Percentiles rank a stretch among this genome's conserved stretches.
Evolutionary conservation across 2,797 vertebrate genomes (phyloP).

Genomic region (Acanthurus lineatus): DNA sequence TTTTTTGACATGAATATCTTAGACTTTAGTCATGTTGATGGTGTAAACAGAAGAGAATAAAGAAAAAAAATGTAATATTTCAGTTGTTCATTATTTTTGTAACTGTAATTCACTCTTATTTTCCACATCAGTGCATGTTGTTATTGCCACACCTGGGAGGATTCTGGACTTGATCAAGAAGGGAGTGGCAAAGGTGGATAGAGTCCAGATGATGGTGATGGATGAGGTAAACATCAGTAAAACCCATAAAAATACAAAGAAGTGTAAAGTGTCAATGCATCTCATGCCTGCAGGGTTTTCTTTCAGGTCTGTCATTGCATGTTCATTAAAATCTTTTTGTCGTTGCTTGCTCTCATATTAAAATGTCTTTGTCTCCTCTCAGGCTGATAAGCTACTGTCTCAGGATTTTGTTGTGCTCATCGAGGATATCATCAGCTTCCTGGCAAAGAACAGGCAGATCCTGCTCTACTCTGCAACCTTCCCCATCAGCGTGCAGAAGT

Average conservation of each 20-base stretch:
- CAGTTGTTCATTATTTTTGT: not conserved
- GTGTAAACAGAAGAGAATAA: not conserved
- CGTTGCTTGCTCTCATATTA: not conserved
- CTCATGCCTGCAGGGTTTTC: too few species aligned
- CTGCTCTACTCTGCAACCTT: slow-evolving; percentile 90
- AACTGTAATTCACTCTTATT: not conserved
- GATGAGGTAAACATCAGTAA: slow-evolving; percentile 83
- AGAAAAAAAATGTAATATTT: not conserved
- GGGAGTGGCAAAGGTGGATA: slow-evolving; percentile 87
- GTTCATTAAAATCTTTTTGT: not conserved
- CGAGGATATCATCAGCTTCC: slow-evolving; percentile 89
- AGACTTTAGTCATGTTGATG: not conserved
- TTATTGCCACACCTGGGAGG: slow-evolving; percentile 89
- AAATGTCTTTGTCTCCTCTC: slow-evolving; percentile 13
- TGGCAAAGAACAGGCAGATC: slow-evolving; percentile 88
- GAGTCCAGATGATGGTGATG: slow-evolving; percentile 89
- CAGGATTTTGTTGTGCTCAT: slow-evolving; percentile 90
- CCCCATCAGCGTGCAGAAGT: slow-evolving; percentile 89
- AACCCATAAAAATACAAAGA: not conserved
- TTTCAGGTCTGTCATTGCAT: too few species aligned
- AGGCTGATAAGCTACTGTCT: slow-evolving; percentile 90
- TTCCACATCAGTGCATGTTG: slow-evolving; percentile 83
- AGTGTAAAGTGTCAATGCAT: not conserved
- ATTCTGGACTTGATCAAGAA: slow-evolving; percentile 90
- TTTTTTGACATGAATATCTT: not conserved